A percentile compares a stretch with the other conserved stretches of the same genome.
Conservation (phyloP, 1,140 invertebrate genomes). For the Dreissena rostriformis region DNA sequence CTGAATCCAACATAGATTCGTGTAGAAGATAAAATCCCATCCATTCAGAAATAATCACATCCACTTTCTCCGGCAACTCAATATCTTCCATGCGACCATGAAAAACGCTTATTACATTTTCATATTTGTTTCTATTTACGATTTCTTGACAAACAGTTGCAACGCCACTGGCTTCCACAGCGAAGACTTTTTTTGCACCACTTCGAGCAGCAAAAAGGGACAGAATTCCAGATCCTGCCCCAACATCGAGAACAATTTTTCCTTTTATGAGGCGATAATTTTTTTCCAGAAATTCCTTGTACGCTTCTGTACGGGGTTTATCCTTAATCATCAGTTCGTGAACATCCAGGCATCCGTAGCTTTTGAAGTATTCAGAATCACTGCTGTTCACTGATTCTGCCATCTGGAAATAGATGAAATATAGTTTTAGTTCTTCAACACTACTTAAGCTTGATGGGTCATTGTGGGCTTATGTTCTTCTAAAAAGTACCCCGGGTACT, state of each 20-base stretch:
- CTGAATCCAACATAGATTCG: conserved; percentile 81
- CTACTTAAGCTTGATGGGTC: too few species aligned
- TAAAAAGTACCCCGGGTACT: too few species aligned
- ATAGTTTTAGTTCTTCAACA: too few species aligned
- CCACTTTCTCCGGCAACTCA: conserved; percentile 73
- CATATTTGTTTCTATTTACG: conserved; percentile 74
- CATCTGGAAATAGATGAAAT: background rate
- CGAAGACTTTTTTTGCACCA: conserved; percentile 82
- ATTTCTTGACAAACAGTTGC: conserved; percentile 69
- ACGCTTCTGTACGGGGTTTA: conserved; percentile 70
- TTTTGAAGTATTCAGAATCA: conserved; percentile 67
- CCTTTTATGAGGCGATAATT: conserved; percentile 67
- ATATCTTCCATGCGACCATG: conserved; percentile 76
- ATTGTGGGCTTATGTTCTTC: too few species aligned
- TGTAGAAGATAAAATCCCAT: conserved; percentile 82
- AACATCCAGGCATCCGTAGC: conserved; percentile 70
- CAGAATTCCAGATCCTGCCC: conserved; percentile 79
- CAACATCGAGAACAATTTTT: conserved; percentile 77
- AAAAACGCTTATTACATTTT: conserved; percentile 77
- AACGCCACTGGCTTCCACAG: conserved; percentile 74
- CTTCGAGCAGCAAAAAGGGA: conserved; percentile 84
- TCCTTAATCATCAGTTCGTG: conserved; percentile 77
- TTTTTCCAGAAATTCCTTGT: conserved; percentile 72
- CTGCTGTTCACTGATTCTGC: background rate
- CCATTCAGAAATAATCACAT: conserved; percentile 81